Conservation (phyloP, 2,888 invertebrate genomes). For the Drosophila lacicola region DNA sequence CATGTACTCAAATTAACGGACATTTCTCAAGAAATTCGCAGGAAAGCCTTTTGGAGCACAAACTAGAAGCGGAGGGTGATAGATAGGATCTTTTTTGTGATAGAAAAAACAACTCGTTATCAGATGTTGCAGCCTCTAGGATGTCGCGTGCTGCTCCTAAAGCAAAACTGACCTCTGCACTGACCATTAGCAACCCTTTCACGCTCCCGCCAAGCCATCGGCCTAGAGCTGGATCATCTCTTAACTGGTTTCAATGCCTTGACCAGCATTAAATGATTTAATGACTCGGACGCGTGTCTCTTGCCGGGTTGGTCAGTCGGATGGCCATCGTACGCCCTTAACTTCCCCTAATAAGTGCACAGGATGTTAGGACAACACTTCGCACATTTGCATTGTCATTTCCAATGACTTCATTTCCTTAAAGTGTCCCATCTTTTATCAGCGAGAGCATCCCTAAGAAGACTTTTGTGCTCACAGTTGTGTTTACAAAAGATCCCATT, state of each 20-base stretch:
- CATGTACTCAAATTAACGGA: constrained; percentile 77
- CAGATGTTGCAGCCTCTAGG: constrained; percentile 7
- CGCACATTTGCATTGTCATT: constrained; percentile 63
- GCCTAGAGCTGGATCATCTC: background rate
- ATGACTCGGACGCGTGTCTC: constrained; percentile 61
- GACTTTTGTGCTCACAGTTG: background rate
- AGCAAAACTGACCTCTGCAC: constrained; percentile 29
- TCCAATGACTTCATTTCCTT: constrained; percentile 37
- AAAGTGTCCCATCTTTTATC: constrained; percentile 20
- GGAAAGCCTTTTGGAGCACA: constrained; percentile 7
- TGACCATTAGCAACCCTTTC: constrained; percentile 52
- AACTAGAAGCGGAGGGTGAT: background rate
- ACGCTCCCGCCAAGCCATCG: background rate
- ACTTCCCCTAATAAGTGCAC: constrained; percentile 18
- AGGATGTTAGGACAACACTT: constrained; percentile 23
- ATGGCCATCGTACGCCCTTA: constrained; percentile 26
- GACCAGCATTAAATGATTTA: constrained; percentile 47
- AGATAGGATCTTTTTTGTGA: constrained; percentile 3
- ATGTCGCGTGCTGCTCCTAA: constrained; percentile 37
- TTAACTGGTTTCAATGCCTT: constrained; percentile 61
- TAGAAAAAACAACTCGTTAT: constrained; percentile 23
- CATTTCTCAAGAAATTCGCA: constrained; percentile 65
- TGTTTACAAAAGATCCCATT: constrained; percentile 38
- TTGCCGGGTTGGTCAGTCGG: constrained; percentile 40
- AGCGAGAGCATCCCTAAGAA: constrained; percentile 1